Conservation (phyloP, 2,888 invertebrate species). For the Mechanitis messenoides region DNA sequence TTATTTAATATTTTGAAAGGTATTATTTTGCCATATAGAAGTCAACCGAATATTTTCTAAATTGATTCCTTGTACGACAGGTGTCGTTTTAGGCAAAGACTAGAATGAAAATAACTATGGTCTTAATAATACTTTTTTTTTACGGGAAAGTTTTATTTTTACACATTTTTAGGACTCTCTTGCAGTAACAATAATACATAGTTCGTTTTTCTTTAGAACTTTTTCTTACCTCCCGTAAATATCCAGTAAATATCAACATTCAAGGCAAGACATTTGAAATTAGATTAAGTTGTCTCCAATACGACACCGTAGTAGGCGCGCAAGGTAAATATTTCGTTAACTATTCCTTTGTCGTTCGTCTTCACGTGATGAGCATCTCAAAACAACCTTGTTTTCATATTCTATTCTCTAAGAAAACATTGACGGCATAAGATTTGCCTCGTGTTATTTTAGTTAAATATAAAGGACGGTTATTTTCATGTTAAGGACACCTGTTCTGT, state of each 20-base stretch:
- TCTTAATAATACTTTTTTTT: too few species aligned
- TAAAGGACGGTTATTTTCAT: background rate
- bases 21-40: too few species aligned
- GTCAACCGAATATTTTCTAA: too few species aligned
- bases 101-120: too few species aligned
- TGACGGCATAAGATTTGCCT: slow-evolving; percentile 1
- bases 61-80: too few species aligned
- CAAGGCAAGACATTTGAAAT: slow-evolving; percentile 27
- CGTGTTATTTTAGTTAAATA: background rate
- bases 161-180: too few species aligned
- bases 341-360: slow-evolving; percentile 58
- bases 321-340: slow-evolving; percentile 50
- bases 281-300: slow-evolving; percentile 28
- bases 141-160: too few species aligned
- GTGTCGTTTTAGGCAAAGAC: too few species aligned
- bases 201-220: too few species aligned
- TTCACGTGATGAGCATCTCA: slow-evolving; percentile 11
- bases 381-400: slow-evolving; percentile 10
- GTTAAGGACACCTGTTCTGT: background rate
- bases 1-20: too few species aligned
- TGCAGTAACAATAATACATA: too few species aligned
- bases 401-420: slow-evolving; percentile 6
- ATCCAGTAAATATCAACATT: slow-evolving; percentile 28
- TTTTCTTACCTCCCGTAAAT: background rate
- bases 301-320: slow-evolving; percentile 30